These are phyloP conservation scores for Dascillus cervinus DNA, from an alignment of 2,888 invertebrate genomes.

Conservation along the genomic window DNA sequence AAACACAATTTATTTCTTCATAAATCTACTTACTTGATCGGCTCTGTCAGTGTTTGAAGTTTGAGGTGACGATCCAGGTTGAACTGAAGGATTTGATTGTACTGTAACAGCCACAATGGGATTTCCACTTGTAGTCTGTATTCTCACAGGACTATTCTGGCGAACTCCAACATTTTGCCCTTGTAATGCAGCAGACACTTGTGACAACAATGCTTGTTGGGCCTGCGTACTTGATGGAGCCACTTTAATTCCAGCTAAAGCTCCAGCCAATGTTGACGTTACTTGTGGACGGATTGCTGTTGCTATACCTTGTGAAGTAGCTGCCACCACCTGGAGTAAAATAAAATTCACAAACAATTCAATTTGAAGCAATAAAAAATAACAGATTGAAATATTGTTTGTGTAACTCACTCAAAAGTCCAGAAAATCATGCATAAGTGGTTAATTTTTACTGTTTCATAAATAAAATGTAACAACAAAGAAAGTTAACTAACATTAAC, in stretches of 20 bases:
- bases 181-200: conserved; percentile 48
- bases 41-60: conserved; percentile 24
- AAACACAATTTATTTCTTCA: conserved; percentile 36
- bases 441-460: neutral
- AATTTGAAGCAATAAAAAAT: conserved; percentile 1
- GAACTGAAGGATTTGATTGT: conserved; percentile 52
- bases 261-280: conserved; percentile 42
- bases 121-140: conserved; percentile 44
- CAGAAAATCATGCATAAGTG: too few species aligned
- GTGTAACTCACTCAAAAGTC: neutral
- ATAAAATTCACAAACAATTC: conserved; percentile 5
- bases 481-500: too few species aligned
- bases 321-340: conserved; percentile 47
- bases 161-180: conserved; percentile 43
- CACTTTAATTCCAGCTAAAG: conserved; percentile 46
- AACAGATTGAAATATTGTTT: neutral
- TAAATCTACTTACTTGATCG: conserved; percentile 36
- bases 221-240: conserved; percentile 34
- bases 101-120: conserved; percentile 44
- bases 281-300: conserved; percentile 46
- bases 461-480: too few species aligned
- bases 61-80: conserved; percentile 27
- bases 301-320: conserved; percentile 46
- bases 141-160: conserved; percentile 53
- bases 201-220: conserved; percentile 49